phyloP scores from a whole-genome alignment of 2,797 vertebrate species.

The Sus cebifrons region DNA sequence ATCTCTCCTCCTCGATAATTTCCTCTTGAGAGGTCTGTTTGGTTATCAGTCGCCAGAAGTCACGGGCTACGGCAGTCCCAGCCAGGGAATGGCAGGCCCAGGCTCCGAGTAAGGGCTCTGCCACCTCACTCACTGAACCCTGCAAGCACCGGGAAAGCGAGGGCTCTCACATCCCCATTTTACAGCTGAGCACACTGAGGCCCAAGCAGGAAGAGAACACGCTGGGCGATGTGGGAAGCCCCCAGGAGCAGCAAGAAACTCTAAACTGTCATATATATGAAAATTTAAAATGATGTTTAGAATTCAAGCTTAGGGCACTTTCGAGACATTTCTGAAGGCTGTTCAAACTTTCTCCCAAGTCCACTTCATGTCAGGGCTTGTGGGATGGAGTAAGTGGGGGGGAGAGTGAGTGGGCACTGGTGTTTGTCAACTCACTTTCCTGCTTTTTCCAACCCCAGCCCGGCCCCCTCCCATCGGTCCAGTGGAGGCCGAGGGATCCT shows the following conservation, averaged over 20 bases:
- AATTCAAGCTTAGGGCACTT: conserved; percentile 9
- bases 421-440: background rate
- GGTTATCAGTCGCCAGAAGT: accelerated
- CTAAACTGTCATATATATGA: background rate
- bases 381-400: accelerated
- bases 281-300: conserved; percentile 26
- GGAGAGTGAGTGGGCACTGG: too few species aligned
- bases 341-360: background rate
- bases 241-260: background rate
- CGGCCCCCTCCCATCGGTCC: background rate
- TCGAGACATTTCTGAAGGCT: background rate
- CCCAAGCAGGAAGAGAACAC: accelerated
- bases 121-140: background rate
- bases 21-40: background rate
- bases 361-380: background rate
- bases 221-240: background rate
- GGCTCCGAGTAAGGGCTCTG: background rate
- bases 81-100: accelerated
- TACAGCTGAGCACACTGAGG: background rate
- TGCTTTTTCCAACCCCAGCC: background rate
- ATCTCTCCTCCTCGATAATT: too few species aligned
- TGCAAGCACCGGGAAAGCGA: accelerated
- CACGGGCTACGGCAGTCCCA: accelerated
- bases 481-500: conserved; percentile 11
- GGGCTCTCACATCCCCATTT: background rate